A percentile compares a stretch with the other conserved stretches of the same genome.
phyloP scores from a whole-genome alignment of 2,113 vertebrate genomes.

The Melanerpes aurifrons region DNA sequence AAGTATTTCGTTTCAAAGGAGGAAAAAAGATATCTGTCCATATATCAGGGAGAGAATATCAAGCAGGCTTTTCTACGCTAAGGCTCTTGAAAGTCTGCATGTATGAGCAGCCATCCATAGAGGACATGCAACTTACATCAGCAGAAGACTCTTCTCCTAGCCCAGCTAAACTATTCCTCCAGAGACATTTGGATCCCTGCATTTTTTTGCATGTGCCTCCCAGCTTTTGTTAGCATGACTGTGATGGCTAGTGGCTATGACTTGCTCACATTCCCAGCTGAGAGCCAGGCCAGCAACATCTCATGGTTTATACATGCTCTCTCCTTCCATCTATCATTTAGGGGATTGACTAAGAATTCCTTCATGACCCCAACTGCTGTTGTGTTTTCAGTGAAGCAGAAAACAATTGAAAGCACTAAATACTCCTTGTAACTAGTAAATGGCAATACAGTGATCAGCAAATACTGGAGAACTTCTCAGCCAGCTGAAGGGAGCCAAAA shows the following conservation, averaged over 20 bases:
- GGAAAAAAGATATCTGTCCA: background rate
- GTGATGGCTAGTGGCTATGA: background rate
- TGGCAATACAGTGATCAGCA: background rate
- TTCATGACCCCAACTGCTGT: background rate
- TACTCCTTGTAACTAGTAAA: background rate
- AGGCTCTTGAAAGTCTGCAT: background rate
- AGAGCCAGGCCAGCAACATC: constrained; percentile 19
- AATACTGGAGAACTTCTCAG: background rate
- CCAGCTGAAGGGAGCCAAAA: background rate
- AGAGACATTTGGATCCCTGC: background rate
- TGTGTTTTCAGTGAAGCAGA: background rate
- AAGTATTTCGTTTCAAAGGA: background rate
- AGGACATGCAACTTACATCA: background rate
- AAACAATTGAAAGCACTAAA: constrained; percentile 21
- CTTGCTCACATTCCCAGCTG: constrained; percentile 16
- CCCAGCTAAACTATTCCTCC: background rate
- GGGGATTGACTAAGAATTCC: background rate
- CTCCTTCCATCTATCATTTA: background rate
- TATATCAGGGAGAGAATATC: background rate
- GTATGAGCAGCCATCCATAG: background rate
- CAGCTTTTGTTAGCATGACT: background rate
- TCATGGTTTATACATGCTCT: background rate
- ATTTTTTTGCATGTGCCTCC: background rate
- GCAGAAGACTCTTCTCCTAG: background rate
- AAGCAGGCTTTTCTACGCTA: background rate